Evolutionary conservation across 2,113 vertebrate species (phyloP), one percentile per base, ranked within the genome.

Genomic region (Struthio camelus): DNA sequence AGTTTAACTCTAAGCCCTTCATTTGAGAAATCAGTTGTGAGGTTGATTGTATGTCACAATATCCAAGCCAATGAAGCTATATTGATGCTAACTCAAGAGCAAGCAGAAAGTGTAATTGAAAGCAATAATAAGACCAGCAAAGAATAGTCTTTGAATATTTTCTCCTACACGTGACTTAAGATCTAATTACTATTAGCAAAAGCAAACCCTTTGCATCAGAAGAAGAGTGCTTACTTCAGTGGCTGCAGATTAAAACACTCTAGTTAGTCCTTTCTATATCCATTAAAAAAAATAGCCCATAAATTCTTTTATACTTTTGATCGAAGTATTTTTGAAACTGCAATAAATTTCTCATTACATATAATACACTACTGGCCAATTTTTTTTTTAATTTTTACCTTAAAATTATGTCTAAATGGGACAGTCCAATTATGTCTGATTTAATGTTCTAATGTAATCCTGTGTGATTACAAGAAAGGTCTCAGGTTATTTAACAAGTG

Each of bases 381-480:
- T 87, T 14, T 82, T 86, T 73, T 81, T 69, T 9, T 88, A 34
- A 70, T 91, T 95, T 97, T 96, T 90, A 82, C 80, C 80, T 94
- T 94, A 94, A 96, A 96, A 96, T 97, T 76, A 96, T 92, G 38
- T 95, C 88, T 91, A 95, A 96, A 96, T 96, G 94, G 76, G 89
- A 96, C 91, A 90, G 72, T 88, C 93, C 91, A 96, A 96, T 97
- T 97, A 97, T 79, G 76, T 81, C 79, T 96, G 93, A 96, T 96
- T 95, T 96, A 97, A 92, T 95, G 94, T 92, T 94, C 85, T 96
- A 95, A 89, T 93, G 87, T 94, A 95, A 95, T 97, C 94, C 81
- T 82, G 59, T 64, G 58, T 96, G 94, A 97, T 97, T 97, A 94
- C 80, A 93, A 76, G 53, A 95, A 89, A 94, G 94, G 95, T 97